Percentiles rank a stretch among this genome's conserved stretches.
These are phyloP conservation scores for Arnoldichthys spilopterus DNA, from an alignment of 2,797 vertebrate species.

Conservation along the genomic window DNA sequence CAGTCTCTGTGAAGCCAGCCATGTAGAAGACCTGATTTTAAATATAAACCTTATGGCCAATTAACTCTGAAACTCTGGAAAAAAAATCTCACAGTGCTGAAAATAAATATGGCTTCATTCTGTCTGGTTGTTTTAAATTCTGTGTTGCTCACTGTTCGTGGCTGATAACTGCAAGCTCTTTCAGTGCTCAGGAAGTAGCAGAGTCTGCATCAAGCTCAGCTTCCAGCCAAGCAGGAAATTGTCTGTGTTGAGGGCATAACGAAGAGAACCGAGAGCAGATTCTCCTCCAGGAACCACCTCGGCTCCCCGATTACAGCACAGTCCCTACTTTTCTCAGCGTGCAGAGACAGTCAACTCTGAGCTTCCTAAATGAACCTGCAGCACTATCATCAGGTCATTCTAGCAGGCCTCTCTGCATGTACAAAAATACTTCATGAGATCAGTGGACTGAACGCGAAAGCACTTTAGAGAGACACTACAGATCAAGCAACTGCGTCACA, in stretches of 20 bases:
- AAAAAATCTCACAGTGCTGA: neutral
- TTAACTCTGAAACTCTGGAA: no score
- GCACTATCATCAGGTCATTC: neutral
- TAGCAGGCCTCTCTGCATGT: neutral
- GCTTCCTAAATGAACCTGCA: no score
- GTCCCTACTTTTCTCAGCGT: neutral
- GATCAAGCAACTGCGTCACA: neutral
- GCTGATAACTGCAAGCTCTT: conserved; percentile 38
- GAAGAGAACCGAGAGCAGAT: conserved; percentile 8
- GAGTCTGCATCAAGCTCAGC: conserved; percentile 13
- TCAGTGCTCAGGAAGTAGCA: conserved; percentile 13
- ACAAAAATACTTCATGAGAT: neutral
- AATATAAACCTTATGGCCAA: conserved; percentile 6
- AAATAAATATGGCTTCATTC: conserved; percentile 10
- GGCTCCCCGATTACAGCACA: neutral
- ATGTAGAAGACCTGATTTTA: neutral
- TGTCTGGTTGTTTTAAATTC: conserved; percentile 15
- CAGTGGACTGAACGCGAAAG: neutral
- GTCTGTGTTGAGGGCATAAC: conserved; percentile 16
- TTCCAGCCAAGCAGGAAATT: conserved; percentile 45
- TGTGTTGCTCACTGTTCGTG: neutral
- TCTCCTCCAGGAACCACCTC: conserved; percentile 18
- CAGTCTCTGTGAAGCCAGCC: neutral
- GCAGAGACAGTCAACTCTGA: neutral
- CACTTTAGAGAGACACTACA: neutral